Evolutionary conservation across 2,797 vertebrate genomes (phyloP), one percentile per base, ranked within the genome.

Genomic region (Anisognathus igniventris): DNA sequence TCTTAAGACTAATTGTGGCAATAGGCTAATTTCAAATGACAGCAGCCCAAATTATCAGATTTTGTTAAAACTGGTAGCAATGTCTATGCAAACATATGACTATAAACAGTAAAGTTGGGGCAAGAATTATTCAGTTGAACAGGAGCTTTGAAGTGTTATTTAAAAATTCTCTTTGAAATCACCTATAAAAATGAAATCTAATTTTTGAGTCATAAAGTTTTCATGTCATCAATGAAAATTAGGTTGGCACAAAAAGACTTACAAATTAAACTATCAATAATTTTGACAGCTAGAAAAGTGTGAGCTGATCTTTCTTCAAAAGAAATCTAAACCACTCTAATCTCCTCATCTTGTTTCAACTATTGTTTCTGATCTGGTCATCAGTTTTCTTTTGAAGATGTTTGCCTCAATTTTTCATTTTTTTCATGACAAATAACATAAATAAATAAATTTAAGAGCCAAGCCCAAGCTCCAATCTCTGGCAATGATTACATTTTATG

Each of bases 181-280:
- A 62, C 81, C 65, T 72, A 60, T 86, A 74, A 92, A 95, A 89
- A 81, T 45, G 31, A 91, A 90, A 51, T 37, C 22, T 58, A 51
- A 78, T 68, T 84, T 95, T 91, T 84, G 31, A 88, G 22, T 81
- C 44, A 78, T 86, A 61, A 93, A 84, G 50, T 70, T 84, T 90
- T 95, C 64, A 84, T 58, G 33, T 53, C 28, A 3, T 84, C 90
- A 81, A 42, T 92, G 86, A 79, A 95, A 87, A 95, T 88, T 58
- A 83, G 65, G 47, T 90, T 95, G 76, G 77, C 73, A 78, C 73
- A 92, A 76, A 92, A 90, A 88, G 76, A 95, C 78, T 90, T 85
- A 79, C 67, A 92, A 95, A 94, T 95, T 86, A 95, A 94, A 90
- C 16, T 48, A 94, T 94, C 88, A 78, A 81, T 90, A 93, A 92